Percentiles rank a stretch among this genome's conserved stretches.
Conservation (phyloP, 2,113 vertebrate species). For the Plotosus lineatus region DNA sequence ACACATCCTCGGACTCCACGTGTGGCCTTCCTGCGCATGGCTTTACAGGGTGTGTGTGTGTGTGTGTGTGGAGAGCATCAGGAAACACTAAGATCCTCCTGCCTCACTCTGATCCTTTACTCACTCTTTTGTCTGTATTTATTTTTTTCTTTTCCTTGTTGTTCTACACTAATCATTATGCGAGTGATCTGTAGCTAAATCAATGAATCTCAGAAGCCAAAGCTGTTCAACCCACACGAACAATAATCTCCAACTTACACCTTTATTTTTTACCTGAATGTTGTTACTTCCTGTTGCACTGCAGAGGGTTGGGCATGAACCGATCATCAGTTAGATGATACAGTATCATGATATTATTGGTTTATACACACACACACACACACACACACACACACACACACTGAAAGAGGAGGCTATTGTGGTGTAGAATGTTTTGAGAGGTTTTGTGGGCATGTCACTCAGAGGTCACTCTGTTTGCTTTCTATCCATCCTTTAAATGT, state of each 20-base stretch:
- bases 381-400: background rate
- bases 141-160: slow-evolving; percentile 71
- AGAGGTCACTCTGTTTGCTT: no score
- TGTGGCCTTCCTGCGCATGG: slow-evolving; percentile 34
- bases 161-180: slow-evolving; percentile 82
- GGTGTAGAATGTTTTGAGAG: no score
- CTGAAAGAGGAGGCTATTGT: background rate
- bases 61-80: slow-evolving; percentile 3
- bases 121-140: slow-evolving; percentile 42
- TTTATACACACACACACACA: background rate
- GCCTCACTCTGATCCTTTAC: slow-evolving; percentile 55
- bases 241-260: slow-evolving; percentile 76
- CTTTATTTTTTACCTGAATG: slow-evolving; percentile 85
- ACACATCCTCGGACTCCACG: slow-evolving; percentile 13
- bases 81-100: slow-evolving; percentile 47
- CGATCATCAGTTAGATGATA: background rate
- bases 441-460: no score
- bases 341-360: background rate
- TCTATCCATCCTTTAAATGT: no score
- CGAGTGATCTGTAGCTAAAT: slow-evolving; percentile 74
- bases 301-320: slow-evolving; percentile 61
- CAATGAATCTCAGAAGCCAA: slow-evolving; percentile 83
- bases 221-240: slow-evolving; percentile 82
- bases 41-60: slow-evolving; percentile 21
- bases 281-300: slow-evolving; percentile 82